Evolutionary conservation across 1,140 invertebrate species (phyloP), one percentile per base, ranked within the genome.

Genomic region (Drosophila burlai): DNA sequence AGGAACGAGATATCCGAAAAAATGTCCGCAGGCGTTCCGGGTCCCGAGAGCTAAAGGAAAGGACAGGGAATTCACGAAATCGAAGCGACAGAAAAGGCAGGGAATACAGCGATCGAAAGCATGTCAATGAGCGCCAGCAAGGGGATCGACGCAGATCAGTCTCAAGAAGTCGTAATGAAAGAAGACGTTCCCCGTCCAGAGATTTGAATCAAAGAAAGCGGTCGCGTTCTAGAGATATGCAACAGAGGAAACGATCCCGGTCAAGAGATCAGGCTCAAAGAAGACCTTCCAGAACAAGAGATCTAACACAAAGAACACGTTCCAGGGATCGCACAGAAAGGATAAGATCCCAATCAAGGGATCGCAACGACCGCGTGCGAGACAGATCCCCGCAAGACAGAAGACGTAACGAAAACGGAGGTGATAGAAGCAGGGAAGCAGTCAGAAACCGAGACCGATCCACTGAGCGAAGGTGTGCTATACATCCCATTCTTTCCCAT

Each of bases 51-150:
- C 21, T n/a, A 58, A 34, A 61, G 16, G 59, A 78, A 6, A 31
- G n/a, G n/a, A n/a, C n/a, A n/a, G n/a, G n/a, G n/a, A 64, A 34
- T n/a, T 85, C 82, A 11, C 69, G 62, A 64, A 38, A 73, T n/a
- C 38, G 42, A 18, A 31, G 26, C 46, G 8, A 42, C 10, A 31
- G 29, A 16, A 3, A 7, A 34, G 46, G 0, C 11, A 73, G 24
- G 31, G 50, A 64, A 3, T 11, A n/a, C 15, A 52, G 45, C n/a
- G 45, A 31, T 55, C 49, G 65, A 43, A 31, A 42, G 11, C 49
- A 26, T 11, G 18, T 68, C 4, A 65, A 26, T 0, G 55, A 69
- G 0, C 57, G 50, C 4, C 65, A 83, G 10, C 55, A 50, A 15
- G 36, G 62, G 4, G 31, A 63, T 50, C 47, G 24, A 13, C 55